Evolutionary conservation across 2,113 vertebrate species (phyloP).

Genomic region (Genyomyrus donnyi): DNA sequence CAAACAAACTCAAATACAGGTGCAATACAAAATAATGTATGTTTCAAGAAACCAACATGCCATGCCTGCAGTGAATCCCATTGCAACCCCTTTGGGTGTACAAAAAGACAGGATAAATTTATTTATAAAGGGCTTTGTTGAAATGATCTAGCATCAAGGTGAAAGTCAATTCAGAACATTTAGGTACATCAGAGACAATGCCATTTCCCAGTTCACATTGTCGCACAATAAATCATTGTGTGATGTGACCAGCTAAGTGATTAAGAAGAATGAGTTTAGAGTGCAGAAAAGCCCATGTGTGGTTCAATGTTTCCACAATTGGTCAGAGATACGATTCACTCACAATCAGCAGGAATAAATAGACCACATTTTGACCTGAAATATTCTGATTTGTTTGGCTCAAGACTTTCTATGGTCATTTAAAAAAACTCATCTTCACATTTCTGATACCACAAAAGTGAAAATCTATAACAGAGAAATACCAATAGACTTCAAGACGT

Average conservation of each 20-base stretch:
- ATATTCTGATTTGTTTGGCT: background rate
- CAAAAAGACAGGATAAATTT: conserved; percentile 5
- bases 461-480: background rate
- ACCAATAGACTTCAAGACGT: background rate
- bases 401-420: background rate
- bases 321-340: background rate
- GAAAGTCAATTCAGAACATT: conserved; percentile 14
- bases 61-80: background rate
- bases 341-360: background rate
- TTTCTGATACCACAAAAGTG: background rate
- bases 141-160: conserved; percentile 18
- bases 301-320: background rate
- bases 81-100: background rate
- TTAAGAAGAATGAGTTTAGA: conserved; percentile 16
- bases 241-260: conserved; percentile 16
- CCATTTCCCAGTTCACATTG: background rate
- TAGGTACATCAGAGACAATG: conserved; percentile 13
- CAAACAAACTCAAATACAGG: background rate
- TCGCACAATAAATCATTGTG: conserved; percentile 5
- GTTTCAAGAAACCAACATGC: background rate
- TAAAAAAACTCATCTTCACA: background rate
- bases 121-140: conserved; percentile 11
- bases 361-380: background rate
- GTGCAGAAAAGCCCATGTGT: conserved; percentile 9
- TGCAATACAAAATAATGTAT: background rate